Percentiles rank a stretch among this genome's conserved stretches.
Conservation (phyloP, 2,797 vertebrate genomes). For the Salmo trutta region DNA sequence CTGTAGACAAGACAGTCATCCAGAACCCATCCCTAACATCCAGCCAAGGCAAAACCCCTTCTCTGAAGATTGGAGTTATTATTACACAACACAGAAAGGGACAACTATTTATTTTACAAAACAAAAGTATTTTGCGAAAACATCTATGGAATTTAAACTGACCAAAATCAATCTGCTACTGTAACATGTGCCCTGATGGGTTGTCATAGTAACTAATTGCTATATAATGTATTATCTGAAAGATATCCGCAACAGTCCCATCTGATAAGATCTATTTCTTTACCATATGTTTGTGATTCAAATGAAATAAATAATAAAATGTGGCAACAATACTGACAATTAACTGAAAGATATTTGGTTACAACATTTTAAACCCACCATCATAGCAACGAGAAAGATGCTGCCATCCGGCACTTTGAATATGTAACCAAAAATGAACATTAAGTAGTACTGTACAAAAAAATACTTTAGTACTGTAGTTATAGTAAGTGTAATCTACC, state of each 20-base stretch:
- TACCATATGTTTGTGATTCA: constrained; percentile 52
- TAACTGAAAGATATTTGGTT: neutral
- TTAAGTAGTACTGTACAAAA: no score
- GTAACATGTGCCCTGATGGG: constrained; percentile 34
- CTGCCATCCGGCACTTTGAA: no score
- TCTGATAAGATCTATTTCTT: constrained; percentile 52
- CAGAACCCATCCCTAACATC: constrained; percentile 38
- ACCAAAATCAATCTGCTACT: constrained; percentile 12
- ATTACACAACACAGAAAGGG: constrained; percentile 23
- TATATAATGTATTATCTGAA: constrained; percentile 56
- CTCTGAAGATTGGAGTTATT: constrained; percentile 39
- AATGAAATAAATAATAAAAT: neutral
- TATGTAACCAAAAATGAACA: no score
- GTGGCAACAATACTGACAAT: neutral
- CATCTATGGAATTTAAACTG: constrained; percentile 27
- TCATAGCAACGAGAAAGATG: no score
- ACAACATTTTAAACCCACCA: neutral
- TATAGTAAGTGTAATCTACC: no score
- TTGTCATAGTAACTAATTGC: constrained; percentile 50
- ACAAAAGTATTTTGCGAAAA: constrained; percentile 32
- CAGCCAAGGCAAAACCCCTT: constrained; percentile 31
- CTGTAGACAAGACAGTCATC: constrained; percentile 51
- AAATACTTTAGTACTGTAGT: no score
- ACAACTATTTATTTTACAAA: constrained; percentile 35
- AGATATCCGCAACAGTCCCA: constrained; percentile 37